A percentile compares a stretch with the other conserved stretches of the same genome.
Conservation (phyloP, 2,113 vertebrate species). For the Felis catus region DNA sequence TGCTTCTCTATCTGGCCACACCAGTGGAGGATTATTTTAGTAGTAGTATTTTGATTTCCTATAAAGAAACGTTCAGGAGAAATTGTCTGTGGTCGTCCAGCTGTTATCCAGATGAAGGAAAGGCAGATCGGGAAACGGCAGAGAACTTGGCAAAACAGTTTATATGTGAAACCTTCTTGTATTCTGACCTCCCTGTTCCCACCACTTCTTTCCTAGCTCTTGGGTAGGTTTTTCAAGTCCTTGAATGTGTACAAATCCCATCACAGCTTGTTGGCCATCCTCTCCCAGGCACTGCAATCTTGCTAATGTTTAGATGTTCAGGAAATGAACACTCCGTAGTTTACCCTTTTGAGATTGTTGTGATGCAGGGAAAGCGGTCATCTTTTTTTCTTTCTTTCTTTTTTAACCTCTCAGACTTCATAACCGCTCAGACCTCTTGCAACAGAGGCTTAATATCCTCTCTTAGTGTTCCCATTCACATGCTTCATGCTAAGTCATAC, state of each 20-base stretch:
- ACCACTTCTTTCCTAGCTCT: not conserved
- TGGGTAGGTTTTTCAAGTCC: conserved; percentile 1
- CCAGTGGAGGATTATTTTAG: not conserved
- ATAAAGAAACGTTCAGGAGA: conserved; percentile 8
- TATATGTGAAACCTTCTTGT: not conserved
- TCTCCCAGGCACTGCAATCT: conserved; percentile 30
- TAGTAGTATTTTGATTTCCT: not conserved
- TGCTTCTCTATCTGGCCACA: not conserved
- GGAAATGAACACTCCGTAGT: conserved; percentile 42
- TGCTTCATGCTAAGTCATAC: not conserved
- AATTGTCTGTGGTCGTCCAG: not conserved
- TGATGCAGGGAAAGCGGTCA: conserved; percentile 19
- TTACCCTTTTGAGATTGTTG: conserved; percentile 45
- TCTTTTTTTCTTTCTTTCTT: not conserved
- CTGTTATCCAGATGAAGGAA: not conserved
- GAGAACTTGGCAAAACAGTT: conserved; percentile 16
- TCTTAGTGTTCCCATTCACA: not conserved
- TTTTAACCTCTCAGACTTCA: not conserved
- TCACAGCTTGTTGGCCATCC: not conserved
- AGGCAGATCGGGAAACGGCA: not conserved
- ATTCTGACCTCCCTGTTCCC: not conserved
- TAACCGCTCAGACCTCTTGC: not conserved
- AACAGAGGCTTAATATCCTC: conserved; percentile 14
- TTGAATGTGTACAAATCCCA: not conserved
- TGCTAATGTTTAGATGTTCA: conserved; percentile 49